Base-by-base conservation (phyloP, 2,888 invertebrate genomes). In the Pammene fasciana region DNA sequence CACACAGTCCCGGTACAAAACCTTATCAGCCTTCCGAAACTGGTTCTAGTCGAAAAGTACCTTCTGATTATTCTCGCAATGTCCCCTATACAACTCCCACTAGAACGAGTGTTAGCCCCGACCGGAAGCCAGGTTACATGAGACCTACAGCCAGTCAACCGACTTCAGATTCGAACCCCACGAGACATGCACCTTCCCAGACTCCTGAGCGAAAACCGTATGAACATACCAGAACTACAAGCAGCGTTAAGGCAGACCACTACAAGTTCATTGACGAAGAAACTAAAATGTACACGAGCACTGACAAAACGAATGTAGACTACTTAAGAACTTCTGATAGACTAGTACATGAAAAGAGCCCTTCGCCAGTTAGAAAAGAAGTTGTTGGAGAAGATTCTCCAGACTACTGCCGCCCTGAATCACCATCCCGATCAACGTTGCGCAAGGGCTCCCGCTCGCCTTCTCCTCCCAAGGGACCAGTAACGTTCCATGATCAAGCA, bases 241-340 rank as follows among this genome's bases (percentile, higher is more conserved):
- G 80, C 73, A 82, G 79, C 72, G 59, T 82, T 5, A 83, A 81
- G 70, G 80, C 88, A 75, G 86, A 90, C 65, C 86, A 89, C 71
- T 87, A 88, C 65, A 87, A 81, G 73, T 89, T 89, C 71, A 83
- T 90, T 59, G 89, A 89, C 50, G 90, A 89, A 76, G 90, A 91
- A 83, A 89, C 88, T 46, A 90, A 90, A 81, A 82, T 83, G 80
- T 86, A 86, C 64, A 82, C 84, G 36, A 82, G 77, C 10, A 76
- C 65, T 57, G 78, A 83, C 59, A 79, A 76, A 71, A 50, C 73
- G 70, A 43, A 68, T 46, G 10, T 57, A 59, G 65, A 71, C 59
- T 56, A 61, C 45, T 46, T 34, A 46, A 10, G 18, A 38, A 46
- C 59, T 18, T 72, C 72, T 34, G 65, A 72, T 38, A 74, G 72